Conservation (phyloP, 2,113 vertebrate species). For the Platanista minor region DNA sequence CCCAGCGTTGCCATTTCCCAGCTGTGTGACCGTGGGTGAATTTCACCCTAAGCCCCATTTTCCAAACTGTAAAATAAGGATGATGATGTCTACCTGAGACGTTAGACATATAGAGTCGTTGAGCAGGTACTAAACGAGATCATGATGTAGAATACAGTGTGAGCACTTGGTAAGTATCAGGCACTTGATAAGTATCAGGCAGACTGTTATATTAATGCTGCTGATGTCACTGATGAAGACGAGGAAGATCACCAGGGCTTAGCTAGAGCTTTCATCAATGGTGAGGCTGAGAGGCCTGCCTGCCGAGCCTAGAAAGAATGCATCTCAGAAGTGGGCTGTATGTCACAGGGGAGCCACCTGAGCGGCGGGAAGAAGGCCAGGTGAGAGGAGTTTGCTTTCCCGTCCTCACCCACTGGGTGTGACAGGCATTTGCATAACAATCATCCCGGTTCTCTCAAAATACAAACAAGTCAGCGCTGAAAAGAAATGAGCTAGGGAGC, state of each 20-base stretch:
- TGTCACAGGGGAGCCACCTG: no score
- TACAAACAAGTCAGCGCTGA: background rate
- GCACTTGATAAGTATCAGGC: background rate
- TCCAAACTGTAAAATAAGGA: background rate
- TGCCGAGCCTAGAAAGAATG: accelerated
- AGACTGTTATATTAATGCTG: accelerated
- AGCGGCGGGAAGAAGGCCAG: background rate
- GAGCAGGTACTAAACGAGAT: background rate
- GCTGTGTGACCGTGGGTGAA: background rate
- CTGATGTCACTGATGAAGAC: accelerated
- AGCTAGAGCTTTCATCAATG: background rate
- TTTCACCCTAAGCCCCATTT: background rate
- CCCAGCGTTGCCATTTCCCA: background rate
- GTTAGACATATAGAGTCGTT: no score
- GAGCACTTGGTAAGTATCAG: background rate
- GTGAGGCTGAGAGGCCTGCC: background rate
- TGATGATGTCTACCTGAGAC: background rate
- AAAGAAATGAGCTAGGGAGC: background rate
- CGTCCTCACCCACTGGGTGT: background rate
- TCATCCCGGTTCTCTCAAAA: background rate
- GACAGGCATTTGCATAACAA: background rate
- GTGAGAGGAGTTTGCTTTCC: background rate
- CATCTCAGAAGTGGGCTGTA: accelerated
- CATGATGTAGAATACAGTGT: background rate
- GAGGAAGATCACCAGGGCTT: background rate